These are phyloP conservation scores for Gasterosteus aculeatus DNA, from an alignment of 2,113 vertebrate genomes.

Conservation along the genomic window DNA sequence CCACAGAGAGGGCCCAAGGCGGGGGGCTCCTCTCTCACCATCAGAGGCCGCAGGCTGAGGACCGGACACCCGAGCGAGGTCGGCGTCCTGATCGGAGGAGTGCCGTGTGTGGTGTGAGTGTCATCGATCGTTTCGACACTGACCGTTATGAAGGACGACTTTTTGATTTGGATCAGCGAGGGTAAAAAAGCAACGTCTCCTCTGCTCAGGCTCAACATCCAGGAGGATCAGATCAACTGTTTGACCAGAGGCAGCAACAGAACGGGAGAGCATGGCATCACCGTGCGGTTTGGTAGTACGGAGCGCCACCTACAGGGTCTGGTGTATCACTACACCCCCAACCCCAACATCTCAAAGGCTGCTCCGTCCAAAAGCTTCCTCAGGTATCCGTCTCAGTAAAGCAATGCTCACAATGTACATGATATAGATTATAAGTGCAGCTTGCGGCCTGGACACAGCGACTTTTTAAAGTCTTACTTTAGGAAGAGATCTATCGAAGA, in stretches of 20 bases:
- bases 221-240: conserved; percentile 84
- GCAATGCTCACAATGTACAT: too few species aligned
- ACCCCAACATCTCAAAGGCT: conserved; percentile 91
- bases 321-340: conserved; percentile 87
- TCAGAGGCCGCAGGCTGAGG: conserved; percentile 86
- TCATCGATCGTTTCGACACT: not conserved
- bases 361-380: conserved; percentile 91
- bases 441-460: not conserved
- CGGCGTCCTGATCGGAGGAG: conserved; percentile 88
- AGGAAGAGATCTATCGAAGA: not conserved
- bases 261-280: conserved; percentile 82
- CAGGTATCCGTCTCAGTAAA: conserved; percentile 76
- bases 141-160: not conserved
- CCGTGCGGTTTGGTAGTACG: conserved; percentile 84
- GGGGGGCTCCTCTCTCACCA: conserved; percentile 88
- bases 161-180: not conserved
- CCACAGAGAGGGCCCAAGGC: conserved; percentile 90
- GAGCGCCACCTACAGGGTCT: conserved; percentile 83
- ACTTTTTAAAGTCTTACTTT: not conserved
- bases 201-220: conserved; percentile 80
- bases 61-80: conserved; percentile 89
- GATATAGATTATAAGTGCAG: too few species aligned
- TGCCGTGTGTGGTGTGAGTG: conserved; percentile 90
- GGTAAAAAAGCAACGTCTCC: not conserved
- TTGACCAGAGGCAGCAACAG: conserved; percentile 84